Percentiles rank a stretch among this genome's conserved stretches.
Evolutionary conservation across 2,888 invertebrate genomes (phyloP).

Genomic region (Opisthograptis luteolata): DNA sequence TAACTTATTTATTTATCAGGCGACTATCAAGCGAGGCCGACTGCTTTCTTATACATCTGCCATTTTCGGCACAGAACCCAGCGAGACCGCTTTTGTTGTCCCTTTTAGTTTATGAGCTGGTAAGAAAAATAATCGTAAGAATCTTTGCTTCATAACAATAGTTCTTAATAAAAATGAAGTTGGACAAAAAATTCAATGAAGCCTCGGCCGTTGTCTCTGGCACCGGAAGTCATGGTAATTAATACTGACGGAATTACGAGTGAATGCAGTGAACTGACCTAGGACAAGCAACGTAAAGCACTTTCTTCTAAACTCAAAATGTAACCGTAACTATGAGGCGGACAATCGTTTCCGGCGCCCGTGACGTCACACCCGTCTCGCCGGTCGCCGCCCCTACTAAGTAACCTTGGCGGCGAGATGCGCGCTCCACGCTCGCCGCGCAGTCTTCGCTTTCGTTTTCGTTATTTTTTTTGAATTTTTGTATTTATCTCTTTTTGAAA

Average conservation of each 20-base stretch:
- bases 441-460: slow-evolving; percentile 65
- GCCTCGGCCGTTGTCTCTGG: not conserved
- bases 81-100: slow-evolving; percentile 42
- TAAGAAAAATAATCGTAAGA: slow-evolving; percentile 14
- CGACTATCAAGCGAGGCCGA: slow-evolving; percentile 52
- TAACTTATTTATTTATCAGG: slow-evolving; percentile 62
- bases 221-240: slow-evolving; percentile 12
- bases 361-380: slow-evolving; percentile 79
- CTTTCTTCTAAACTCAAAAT: slow-evolving; percentile 83
- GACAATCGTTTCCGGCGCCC: slow-evolving; percentile 81
- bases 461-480: slow-evolving; percentile 63
- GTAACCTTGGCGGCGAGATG: slow-evolving; percentile 66
- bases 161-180: slow-evolving; percentile 17
- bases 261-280: slow-evolving; percentile 69
- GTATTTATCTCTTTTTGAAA: slow-evolving; percentile 41
- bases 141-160: slow-evolving; percentile 21
- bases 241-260: slow-evolving; percentile 6
- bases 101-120: slow-evolving; percentile 34
- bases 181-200: slow-evolving; percentile 12
- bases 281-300: slow-evolving; percentile 67
- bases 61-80: slow-evolving; percentile 41
- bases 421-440: slow-evolving; percentile 41
- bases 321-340: slow-evolving; percentile 81
- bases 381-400: slow-evolving; percentile 78
- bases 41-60: slow-evolving; percentile 61